Evolutionary conservation across 2,113 vertebrate species (phyloP), one percentile per base, ranked within the genome.

Genomic region (Cavia porcellus): DNA sequence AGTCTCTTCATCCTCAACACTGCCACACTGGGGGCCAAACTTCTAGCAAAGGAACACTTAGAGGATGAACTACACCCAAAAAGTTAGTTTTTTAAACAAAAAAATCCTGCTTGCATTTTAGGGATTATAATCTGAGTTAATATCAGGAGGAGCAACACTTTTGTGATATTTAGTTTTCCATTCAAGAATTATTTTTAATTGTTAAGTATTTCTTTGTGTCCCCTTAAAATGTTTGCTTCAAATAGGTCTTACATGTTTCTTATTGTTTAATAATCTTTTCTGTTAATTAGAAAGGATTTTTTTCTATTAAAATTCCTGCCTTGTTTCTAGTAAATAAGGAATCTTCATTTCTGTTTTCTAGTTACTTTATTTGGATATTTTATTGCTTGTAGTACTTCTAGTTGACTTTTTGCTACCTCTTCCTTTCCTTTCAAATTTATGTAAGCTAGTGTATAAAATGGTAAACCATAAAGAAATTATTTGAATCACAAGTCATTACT

Each of bases 341-440:
- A 84, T 95, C 47, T 92, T 95, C 81, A 97, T 96, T 95, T 85
- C 70, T 87, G 12, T 97, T 96, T 74, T 97, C 95, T 79, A 95
- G 30, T 30, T 96, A 82, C 86, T 79, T 94, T 97, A 93, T n/a
- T 94, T 96, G 94, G 96, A 96, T 96, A 94, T 96, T 42, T 70
- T 93, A 75, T 52, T 91, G 59, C 79, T 93, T 75, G 3, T 89
- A 86, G 55, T 86, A 85, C 93, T 93, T 94, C 82, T 52, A 83
- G n/a, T 95, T 93, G 57, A 68, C 92, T 96, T 94, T 93, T 72
- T 35, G 32, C 64, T 96, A 77, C 24, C 42, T 77, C 22, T 38
- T 45, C 42, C 24, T 90, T 35, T 90, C 59, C 30, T 83, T 92
- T 72, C 57, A 62, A 92, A 52, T 96, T 92, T 95, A 86, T 83